Base-by-base conservation (phyloP, 2,113 vertebrate species). In the Butorides virescens region DNA sequence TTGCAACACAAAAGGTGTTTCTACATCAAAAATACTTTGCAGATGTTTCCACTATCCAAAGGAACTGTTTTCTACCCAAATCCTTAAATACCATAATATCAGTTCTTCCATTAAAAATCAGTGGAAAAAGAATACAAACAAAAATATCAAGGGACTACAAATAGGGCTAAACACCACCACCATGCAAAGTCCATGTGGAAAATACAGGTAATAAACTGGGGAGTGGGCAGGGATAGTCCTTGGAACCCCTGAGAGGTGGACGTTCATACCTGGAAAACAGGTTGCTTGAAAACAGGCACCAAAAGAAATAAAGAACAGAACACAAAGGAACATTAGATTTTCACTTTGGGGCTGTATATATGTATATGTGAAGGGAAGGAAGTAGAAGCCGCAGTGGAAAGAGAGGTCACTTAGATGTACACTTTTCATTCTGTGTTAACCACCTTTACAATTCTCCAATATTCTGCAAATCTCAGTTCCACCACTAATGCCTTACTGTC, bases 61-160 rank as follows among this genome's bases (percentile, higher is more conserved):
- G 20, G 36, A 63, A 36, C 25, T 36, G 42, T 52, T 44, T 37
- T 32, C 46, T 66, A 5, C 14, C 70, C 68, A 56, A 32, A 66
- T 52, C 63, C 52, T 47, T 71, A 66, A 53, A 61, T 59, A 47
- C 37, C 37, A 18, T 52, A 49, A 9, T 63, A 59, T 42, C 76
- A 72, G 58, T 55, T 82, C 75, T 80, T 88, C 49, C 49, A 63
- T 52, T 84, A 76, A 89, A 89, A 67, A 76, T 53, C 52, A 68
- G 4, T 12, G 66, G 63, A 73, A 76, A 66, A 68, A 65, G 73
- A 72, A 92, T 47, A 50, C 55, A 94, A 91, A 59, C 58, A 67
- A 22, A 91, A 67, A 7, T 2, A 49, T 34, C 37, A 49, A 53
- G 76, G 90, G 61, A 55, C 11, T 63, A 55, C n/a, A 76, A 68